Conservation (phyloP, 1,140 invertebrate genomes). For the Gerris buenoi region DNA sequence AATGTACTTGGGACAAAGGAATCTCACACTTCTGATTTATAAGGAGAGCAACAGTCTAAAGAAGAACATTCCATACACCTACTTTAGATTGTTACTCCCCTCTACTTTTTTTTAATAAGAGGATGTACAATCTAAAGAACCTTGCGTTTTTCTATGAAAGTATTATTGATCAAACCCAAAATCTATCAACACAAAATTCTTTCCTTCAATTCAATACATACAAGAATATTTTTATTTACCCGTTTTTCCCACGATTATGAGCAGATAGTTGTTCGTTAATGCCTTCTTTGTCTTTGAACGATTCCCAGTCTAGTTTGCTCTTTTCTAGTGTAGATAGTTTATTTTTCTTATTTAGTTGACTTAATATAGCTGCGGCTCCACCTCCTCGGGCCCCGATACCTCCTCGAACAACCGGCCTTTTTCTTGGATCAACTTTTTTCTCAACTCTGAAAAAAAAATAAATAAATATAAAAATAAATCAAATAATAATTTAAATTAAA, state of each 20-base stretch:
- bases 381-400: slow-evolving; percentile 22
- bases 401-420: background rate
- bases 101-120: no score
- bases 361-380: slow-evolving; percentile 49
- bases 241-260: slow-evolving; percentile 75
- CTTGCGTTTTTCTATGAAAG: background rate
- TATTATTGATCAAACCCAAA: no score
- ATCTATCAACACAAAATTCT: background rate
- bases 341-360: slow-evolving; percentile 55
- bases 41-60: no score
- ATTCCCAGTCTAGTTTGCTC: slow-evolving; percentile 81
- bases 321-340: slow-evolving; percentile 76
- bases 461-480: background rate
- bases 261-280: slow-evolving; percentile 70
- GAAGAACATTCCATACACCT: no score
- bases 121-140: no score
- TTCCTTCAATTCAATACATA: background rate
- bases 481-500: no score
- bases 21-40: no score
- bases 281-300: slow-evolving; percentile 69
- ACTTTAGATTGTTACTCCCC: no score
- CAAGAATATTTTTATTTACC: slow-evolving; percentile 35
- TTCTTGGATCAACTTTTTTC: slow-evolving; percentile 13
- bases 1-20: no score
- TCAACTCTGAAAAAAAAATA: slow-evolving; percentile 16